These are phyloP conservation scores for Protobothrops flavoviridis DNA, from an alignment of 2,113 vertebrate species.

Conservation along the genomic window DNA sequence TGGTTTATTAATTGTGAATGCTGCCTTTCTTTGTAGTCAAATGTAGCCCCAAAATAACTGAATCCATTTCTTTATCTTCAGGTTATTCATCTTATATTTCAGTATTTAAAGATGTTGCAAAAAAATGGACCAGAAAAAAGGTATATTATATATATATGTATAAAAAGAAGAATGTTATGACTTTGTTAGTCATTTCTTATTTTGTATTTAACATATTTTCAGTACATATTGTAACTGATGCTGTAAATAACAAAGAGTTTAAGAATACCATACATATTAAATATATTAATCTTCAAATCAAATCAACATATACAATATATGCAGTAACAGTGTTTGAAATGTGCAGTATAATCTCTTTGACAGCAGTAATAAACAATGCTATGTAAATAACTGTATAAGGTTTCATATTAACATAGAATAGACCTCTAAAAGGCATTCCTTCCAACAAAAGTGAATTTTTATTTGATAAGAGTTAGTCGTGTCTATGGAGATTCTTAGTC, in stretches of 20 bases:
- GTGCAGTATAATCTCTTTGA: not conserved
- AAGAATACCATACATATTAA: not conserved
- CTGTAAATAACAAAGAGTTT: not conserved
- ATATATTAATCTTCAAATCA: not conserved
- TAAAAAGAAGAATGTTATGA: not conserved
- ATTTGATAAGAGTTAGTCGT: not conserved
- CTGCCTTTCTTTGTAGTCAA: not conserved
- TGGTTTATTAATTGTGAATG: not conserved
- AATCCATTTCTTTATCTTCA: conserved; percentile 56
- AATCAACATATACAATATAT: not conserved
- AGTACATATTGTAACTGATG: not conserved
- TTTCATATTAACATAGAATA: not conserved
- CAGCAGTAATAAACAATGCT: not conserved
- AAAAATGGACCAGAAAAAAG: conserved; percentile 82
- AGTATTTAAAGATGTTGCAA: conserved; percentile 90
- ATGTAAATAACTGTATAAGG: not conserved
- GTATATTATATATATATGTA: conserved; percentile 45
- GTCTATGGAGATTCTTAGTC: too few relatives aligned
- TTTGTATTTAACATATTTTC: not conserved
- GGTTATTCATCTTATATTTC: conserved; percentile 86
- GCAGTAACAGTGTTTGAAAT: not conserved
- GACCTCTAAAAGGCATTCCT: not conserved
- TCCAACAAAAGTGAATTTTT: not conserved
- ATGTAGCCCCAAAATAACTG: not conserved
- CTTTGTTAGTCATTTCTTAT: not conserved